Evolutionary conservation across 2,888 invertebrate species (phyloP).

Genomic region (Calameuta filiformis): DNA sequence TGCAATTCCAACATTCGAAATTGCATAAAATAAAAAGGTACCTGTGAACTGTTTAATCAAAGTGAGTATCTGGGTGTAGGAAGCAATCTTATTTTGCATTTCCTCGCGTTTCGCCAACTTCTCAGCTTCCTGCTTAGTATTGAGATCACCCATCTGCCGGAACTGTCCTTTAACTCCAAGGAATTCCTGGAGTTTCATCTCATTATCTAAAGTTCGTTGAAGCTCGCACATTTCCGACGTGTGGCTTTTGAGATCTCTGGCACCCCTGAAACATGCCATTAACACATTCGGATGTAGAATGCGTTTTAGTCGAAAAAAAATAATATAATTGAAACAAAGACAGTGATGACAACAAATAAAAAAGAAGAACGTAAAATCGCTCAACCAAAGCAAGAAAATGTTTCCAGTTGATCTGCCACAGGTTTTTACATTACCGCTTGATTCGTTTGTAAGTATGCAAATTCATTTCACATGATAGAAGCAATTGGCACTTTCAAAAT

Average conservation of each 20-base stretch:
- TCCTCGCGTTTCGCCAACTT: conserved; percentile 75
- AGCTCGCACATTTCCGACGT: conserved; percentile 86
- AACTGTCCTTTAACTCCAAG: conserved; percentile 87
- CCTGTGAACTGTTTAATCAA: conserved; percentile 72
- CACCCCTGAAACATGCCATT: conserved; percentile 54
- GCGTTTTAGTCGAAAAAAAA: conserved; percentile 46
- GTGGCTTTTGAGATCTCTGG: conserved; percentile 69
- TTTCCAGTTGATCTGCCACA: neutral
- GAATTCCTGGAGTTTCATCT: conserved; percentile 85
- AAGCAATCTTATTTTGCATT: conserved; percentile 77
- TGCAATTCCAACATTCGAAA: neutral
- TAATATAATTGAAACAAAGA: neutral
- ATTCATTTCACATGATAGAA: neutral
- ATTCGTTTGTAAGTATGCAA: neutral
- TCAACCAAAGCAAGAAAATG: neutral
- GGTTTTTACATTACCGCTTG: neutral
- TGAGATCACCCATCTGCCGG: conserved; percentile 78
- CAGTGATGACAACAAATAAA: neutral
- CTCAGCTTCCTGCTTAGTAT: conserved; percentile 79
- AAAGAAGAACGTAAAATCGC: neutral
- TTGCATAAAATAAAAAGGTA: conserved; percentile 22
- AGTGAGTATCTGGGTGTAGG: conserved; percentile 81
- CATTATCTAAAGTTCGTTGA: conserved; percentile 86
- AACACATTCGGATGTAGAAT: neutral
- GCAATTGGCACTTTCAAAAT: neutral